A percentile compares a stretch with the other conserved stretches of the same genome.
Evolutionary conservation across 1,140 invertebrate genomes (phyloP).

Genomic region (Venturia canescens): DNA sequence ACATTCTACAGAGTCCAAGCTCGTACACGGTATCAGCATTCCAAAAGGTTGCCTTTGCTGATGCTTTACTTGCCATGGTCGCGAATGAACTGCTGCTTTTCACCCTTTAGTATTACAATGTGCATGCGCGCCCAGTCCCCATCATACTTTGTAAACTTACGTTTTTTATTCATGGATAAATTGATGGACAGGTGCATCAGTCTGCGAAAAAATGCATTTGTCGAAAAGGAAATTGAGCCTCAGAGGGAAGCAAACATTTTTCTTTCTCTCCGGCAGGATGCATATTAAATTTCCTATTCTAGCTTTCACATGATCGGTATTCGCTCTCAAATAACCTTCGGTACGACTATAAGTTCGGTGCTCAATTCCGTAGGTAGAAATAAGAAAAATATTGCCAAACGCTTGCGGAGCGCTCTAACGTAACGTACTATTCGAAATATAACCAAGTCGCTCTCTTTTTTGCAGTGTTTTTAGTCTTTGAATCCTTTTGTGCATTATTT

Average conservation of each 20-base stretch:
- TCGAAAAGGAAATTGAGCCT: background rate
- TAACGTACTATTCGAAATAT: too few species aligned
- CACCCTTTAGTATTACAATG: background rate
- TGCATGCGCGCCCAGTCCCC: background rate
- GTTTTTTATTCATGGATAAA: constrained; percentile 13
- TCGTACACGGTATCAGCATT: constrained; percentile 9
- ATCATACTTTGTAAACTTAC: background rate
- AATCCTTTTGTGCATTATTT: too few species aligned
- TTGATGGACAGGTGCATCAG: background rate
- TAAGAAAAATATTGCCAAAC: too few species aligned
- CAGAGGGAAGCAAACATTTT: background rate
- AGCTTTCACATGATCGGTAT: too few species aligned
- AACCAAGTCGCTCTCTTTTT: too few species aligned
- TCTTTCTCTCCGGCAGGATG: too few species aligned
- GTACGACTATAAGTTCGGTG: too few species aligned
- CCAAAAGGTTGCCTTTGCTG: background rate
- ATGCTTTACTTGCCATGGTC: constrained; percentile 6
- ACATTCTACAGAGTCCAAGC: constrained; percentile 20
- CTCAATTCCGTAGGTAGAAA: too few species aligned
- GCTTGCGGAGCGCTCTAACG: too few species aligned
- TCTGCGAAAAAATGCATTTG: background rate
- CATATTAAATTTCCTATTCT: too few species aligned
- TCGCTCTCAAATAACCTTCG: too few species aligned
- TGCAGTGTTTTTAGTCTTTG: too few species aligned
- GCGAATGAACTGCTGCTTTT: background rate